These are phyloP conservation scores for Chlorocebus sabaeus DNA, from an alignment of 2,113 vertebrate species.

Conservation along the genomic window DNA sequence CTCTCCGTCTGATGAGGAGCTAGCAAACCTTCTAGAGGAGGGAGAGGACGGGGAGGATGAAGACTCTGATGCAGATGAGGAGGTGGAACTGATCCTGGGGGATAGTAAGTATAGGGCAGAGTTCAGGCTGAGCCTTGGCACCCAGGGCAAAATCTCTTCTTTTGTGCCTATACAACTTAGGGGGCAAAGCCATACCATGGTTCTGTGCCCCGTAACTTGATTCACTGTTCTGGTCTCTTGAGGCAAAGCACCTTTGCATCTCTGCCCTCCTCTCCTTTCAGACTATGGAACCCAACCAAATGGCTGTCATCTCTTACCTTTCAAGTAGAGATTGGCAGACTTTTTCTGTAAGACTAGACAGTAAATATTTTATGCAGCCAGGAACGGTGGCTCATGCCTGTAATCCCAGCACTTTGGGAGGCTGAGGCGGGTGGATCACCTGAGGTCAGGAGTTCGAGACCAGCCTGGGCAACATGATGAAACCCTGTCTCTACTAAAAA, in stretches of 20 bases:
- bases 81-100: slow-evolving; percentile 93
- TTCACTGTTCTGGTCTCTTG: not conserved
- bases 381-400: too few relatives aligned
- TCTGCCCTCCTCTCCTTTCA: not conserved
- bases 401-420: too few relatives aligned
- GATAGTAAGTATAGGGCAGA: slow-evolving; percentile 88
- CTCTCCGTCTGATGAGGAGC: slow-evolving; percentile 94
- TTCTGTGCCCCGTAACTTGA: not conserved
- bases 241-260: not conserved
- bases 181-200: not conserved
- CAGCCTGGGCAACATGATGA: too few relatives aligned
- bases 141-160: not conserved
- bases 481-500: too few relatives aligned
- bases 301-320: not conserved
- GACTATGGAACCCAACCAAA: not conserved
- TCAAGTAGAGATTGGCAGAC: not conserved
- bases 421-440: too few relatives aligned
- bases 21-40: slow-evolving; percentile 92
- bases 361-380: not conserved
- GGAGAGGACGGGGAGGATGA: slow-evolving; percentile 93
- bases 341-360: not conserved
- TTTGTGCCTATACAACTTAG: not conserved
- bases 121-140: not conserved
- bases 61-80: slow-evolving; percentile 91
- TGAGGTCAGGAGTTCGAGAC: too few relatives aligned